phyloP scores from a whole-genome alignment of 2,113 vertebrate species.

The Abramis brama region DNA sequence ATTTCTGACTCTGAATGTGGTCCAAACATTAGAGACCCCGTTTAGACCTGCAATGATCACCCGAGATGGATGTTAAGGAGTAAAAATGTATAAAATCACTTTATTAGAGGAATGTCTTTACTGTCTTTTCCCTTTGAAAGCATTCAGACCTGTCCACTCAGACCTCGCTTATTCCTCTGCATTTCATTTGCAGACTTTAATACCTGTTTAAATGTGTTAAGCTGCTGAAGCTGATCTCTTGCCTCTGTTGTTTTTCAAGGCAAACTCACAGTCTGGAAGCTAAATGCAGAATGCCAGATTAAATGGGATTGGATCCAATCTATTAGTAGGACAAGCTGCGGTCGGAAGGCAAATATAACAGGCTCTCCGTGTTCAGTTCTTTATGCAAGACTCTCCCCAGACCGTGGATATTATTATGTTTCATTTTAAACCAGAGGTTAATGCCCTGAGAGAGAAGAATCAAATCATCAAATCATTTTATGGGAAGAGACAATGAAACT shows the following conservation, averaged over 20 bases:
- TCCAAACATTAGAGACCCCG: too few relatives aligned
- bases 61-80: too few relatives aligned
- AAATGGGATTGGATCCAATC: constrained; percentile 45
- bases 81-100: background rate
- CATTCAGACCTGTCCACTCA: too few relatives aligned
- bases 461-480: constrained; percentile 9
- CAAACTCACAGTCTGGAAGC: constrained; percentile 44
- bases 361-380: constrained; percentile 33
- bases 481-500: constrained; percentile 11
- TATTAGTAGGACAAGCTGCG: constrained; percentile 46
- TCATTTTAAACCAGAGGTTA: background rate
- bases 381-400: constrained; percentile 62
- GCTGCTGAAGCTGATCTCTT: constrained; percentile 28
- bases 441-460: background rate
- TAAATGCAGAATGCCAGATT: constrained; percentile 43
- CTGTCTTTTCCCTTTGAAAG: background rate
- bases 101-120: background rate
- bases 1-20: too few relatives aligned
- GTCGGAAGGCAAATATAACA: constrained; percentile 44
- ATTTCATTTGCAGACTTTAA: background rate
- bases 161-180: background rate
- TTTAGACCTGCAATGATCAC: too few relatives aligned
- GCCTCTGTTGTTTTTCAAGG: constrained; percentile 43
- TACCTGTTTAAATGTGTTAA: background rate
- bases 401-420: constrained; percentile 41